A percentile compares a stretch with the other conserved stretches of the same genome.
Conservation (phyloP, 1,140 invertebrate genomes). For the Nephila pilipes region DNA sequence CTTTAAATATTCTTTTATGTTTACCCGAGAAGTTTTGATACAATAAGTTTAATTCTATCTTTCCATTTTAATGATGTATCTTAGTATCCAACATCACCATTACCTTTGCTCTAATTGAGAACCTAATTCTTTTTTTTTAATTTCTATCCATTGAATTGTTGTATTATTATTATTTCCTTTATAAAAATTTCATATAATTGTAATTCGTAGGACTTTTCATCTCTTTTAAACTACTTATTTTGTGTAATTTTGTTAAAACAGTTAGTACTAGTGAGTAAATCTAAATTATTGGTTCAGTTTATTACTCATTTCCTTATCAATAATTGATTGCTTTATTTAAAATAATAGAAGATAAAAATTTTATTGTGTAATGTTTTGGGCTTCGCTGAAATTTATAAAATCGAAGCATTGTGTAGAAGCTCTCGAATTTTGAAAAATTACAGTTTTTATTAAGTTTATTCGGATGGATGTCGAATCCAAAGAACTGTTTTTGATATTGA, state of each 20-base stretch:
- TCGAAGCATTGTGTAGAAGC: too few relatives aligned
- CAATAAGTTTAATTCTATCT: background rate
- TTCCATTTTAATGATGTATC: background rate
- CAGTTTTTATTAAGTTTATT: too few relatives aligned
- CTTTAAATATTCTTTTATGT: background rate
- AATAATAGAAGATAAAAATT: background rate
- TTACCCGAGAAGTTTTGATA: background rate
- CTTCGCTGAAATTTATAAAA: too few relatives aligned
- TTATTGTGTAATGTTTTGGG: background rate
- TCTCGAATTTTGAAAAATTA: too few relatives aligned
- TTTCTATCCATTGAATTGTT: background rate
- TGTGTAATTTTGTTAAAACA: background rate
- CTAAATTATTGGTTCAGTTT: background rate
- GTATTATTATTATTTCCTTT: background rate
- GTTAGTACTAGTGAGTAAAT: background rate
- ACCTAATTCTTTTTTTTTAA: background rate
- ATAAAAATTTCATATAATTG: background rate
- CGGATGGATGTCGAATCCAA: too few relatives aligned
- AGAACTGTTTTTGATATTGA: too few relatives aligned
- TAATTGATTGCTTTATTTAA: background rate
- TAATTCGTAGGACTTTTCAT: background rate
- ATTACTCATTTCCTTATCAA: background rate
- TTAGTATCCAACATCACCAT: background rate
- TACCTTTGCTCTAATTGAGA: background rate
- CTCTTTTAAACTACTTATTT: background rate